Evolutionary conservation across 2,113 vertebrate species (phyloP).

Genomic region (Entomyzon cyanotis): DNA sequence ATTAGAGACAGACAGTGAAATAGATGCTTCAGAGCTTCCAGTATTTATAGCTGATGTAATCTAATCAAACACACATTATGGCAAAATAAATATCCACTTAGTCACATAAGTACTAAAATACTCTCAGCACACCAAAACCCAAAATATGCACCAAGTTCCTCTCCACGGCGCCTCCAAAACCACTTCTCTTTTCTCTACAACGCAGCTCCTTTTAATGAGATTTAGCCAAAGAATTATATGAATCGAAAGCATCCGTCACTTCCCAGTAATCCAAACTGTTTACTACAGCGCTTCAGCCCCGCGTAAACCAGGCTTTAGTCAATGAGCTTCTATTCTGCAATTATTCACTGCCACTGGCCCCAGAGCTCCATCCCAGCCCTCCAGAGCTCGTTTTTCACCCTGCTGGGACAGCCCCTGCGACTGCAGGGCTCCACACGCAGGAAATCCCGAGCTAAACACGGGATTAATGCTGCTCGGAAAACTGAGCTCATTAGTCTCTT

Average conservation of each 20-base stretch:
- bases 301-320: not conserved
- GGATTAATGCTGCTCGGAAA: constrained; percentile 32
- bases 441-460: not conserved
- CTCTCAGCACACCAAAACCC: not conserved
- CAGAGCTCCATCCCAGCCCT: not conserved
- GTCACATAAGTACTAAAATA: not conserved
- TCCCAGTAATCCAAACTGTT: constrained; percentile 38
- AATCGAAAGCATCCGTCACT: not conserved
- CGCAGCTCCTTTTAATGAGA: not conserved
- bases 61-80: constrained; percentile 50
- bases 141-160: not conserved
- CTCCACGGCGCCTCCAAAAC: not conserved
- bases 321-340: not conserved
- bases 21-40: not conserved
- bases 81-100: constrained; percentile 53
- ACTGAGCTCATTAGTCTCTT: constrained; percentile 55
- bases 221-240: not conserved
- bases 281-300: not conserved
- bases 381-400: not conserved
- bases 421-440: not conserved
- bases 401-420: not conserved
- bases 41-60: constrained; percentile 49
- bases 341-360: not conserved
- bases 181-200: not conserved
- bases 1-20: constrained; percentile 22